Percentiles rank a stretch among this genome's conserved stretches.
phyloP scores from a whole-genome alignment of 2,113 vertebrate species.

The Agelaius tricolor region DNA sequence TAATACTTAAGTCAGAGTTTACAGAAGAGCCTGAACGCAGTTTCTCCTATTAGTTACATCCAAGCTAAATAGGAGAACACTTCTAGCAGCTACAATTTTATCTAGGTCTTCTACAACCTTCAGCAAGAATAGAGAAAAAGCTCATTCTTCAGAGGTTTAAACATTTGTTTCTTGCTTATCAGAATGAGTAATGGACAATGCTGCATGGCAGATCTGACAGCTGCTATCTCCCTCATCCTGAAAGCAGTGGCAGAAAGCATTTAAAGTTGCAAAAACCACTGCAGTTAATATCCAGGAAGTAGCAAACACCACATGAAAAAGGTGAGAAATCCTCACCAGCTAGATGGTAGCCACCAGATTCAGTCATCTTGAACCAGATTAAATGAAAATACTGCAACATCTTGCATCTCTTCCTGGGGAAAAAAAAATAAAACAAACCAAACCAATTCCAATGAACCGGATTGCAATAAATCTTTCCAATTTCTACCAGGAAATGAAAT shows the following conservation, averaged over 20 bases:
- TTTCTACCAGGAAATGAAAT: not conserved
- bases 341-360: not conserved
- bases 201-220: not conserved
- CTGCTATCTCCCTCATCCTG: not conserved
- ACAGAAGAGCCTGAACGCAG: not conserved
- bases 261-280: not conserved
- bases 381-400: not conserved
- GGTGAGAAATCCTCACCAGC: not conserved
- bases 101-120: not conserved
- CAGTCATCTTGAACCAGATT: not conserved
- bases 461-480: not conserved
- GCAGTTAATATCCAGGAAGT: not conserved
- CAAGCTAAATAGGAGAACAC: not conserved
- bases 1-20: not conserved
- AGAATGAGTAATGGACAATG: not conserved
- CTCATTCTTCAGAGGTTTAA: not conserved
- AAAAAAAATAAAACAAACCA: not conserved
- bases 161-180: not conserved
- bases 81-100: not conserved
- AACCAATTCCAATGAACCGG: not conserved
- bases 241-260: not conserved
- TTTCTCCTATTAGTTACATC: no score
- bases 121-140: not conserved
- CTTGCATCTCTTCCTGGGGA: not conserved
- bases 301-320: rapidly evolving